phyloP scores from a whole-genome alignment of 2,113 vertebrate species.

The Dicerorhinus sumatrensis region DNA sequence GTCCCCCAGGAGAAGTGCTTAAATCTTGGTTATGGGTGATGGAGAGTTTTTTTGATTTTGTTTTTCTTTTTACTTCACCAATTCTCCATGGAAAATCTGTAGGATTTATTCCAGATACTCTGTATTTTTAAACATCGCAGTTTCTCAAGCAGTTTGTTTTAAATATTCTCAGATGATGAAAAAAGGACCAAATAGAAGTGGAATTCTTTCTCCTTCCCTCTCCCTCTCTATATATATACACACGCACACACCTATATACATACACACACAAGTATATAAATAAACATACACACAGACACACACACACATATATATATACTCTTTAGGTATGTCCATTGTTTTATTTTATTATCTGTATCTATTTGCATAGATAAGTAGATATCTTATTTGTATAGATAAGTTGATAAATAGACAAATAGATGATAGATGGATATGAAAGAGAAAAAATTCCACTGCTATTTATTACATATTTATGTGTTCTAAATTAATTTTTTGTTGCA shows the following conservation, averaged over 20 bases:
- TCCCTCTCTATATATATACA: neutral
- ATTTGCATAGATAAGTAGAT: neutral
- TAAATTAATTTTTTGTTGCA: neutral
- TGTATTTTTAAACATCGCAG: neutral
- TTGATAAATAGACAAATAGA: neutral
- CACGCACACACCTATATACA: rapidly evolving
- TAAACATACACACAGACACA: neutral
- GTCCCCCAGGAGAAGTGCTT: neutral
- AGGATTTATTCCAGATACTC: neutral
- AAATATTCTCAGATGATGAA: neutral
- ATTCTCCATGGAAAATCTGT: neutral
- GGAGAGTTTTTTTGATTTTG: neutral
- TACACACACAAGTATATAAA: neutral
- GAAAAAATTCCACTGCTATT: neutral
- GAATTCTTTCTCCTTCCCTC: neutral
- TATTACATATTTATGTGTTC: neutral
- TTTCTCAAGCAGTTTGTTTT: neutral
- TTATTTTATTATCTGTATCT: neutral
- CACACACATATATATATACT: neutral
- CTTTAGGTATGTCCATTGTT: neutral
- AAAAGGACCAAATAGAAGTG: neutral
- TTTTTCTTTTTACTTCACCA: neutral
- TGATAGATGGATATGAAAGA: neutral
- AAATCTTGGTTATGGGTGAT: neutral
- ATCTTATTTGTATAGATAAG: neutral